Evolutionary conservation across 2,888 invertebrate species (phyloP), one percentile per base, ranked within the genome.

Genomic region (Pseudococcus longispinus): DNA sequence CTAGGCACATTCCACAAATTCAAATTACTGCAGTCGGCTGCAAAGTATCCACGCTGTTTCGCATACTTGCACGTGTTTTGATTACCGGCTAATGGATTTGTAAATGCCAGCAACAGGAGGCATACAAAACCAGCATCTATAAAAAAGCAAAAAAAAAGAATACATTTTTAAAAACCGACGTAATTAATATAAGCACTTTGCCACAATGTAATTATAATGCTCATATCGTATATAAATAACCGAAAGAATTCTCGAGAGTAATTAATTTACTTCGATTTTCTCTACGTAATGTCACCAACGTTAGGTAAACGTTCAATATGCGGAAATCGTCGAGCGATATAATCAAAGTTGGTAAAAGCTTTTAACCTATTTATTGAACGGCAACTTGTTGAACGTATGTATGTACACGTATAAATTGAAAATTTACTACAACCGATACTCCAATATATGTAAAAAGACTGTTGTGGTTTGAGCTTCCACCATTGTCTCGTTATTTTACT

Each of bases 281-380:
- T 9, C 0, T 37, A 37, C 60, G 60, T 9, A 20, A 23, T 60
- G 60, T 60, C 74, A 74, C 70, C 70, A 0, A 29, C 74, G 5
- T 0, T 29, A 29, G 5, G 32, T 32, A 29, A 20, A 55, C 15
- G 11, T 15, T 32, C 29, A 74, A 32, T 74, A n/a, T 9, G 15
- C 32, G 74, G 74, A 20, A 80, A 42, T 80, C 77, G 77, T 80
- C 77, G 77, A 80, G 42, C 18, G 42, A 80, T 29, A 42, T 80
- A 42, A 42, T 42, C 77, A 37, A 42, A 80, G 77, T 80, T 42
- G 42, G 29, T 70, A 80, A 80, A 77, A 42, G 77, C 77, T 80
- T 80, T 80, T 80, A 80, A 80, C 77, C 77, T 80, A 80, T 4
- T 8, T 70, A 80, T 42, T 11, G 37, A 80, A 37, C 37, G 4